Conservation (phyloP, 2,888 invertebrate genomes). For the Parnassius smintheus region DNA sequence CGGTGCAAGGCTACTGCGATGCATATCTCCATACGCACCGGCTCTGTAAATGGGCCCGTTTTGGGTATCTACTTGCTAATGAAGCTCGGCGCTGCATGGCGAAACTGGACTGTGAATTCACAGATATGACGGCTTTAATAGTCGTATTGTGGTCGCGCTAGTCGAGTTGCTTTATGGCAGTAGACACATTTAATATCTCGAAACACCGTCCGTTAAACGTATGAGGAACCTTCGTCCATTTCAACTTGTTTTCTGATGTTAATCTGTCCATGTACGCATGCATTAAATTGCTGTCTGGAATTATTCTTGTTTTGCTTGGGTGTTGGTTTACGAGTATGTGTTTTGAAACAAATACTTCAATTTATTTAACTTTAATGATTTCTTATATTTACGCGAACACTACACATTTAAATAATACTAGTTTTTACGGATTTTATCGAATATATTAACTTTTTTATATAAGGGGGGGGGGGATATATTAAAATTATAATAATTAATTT, state of each 20-base stretch:
- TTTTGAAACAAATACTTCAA: neutral
- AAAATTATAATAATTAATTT: too few species aligned
- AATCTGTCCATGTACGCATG: slow-evolving; percentile 17
- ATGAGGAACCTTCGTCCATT: slow-evolving; percentile 19
- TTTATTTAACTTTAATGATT: too few species aligned
- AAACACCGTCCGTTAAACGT: slow-evolving; percentile 22
- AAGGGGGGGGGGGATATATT: too few species aligned
- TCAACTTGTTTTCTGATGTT: slow-evolving; percentile 17
- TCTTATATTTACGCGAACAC: too few species aligned
- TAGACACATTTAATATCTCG: slow-evolving; percentile 27
- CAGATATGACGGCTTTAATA: slow-evolving; percentile 67
- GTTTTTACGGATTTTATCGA: too few species aligned
- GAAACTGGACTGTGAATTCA: slow-evolving; percentile 69
- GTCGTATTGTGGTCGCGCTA: slow-evolving; percentile 55
- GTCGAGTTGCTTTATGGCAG: slow-evolving; percentile 55
- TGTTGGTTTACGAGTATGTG: neutral
- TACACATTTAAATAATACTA: too few species aligned
- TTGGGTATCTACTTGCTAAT: slow-evolving; percentile 79
- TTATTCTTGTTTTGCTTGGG: slow-evolving; percentile 16
- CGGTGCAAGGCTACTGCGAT: slow-evolving; percentile 67
- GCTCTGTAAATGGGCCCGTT: slow-evolving; percentile 75
- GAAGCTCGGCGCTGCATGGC: slow-evolving; percentile 64
- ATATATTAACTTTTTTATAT: too few species aligned
- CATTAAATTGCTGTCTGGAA: slow-evolving; percentile 18
- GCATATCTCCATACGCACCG: slow-evolving; percentile 70